phyloP scores from a whole-genome alignment of 2,113 vertebrate genomes.

The Nannospalax galili region DNA sequence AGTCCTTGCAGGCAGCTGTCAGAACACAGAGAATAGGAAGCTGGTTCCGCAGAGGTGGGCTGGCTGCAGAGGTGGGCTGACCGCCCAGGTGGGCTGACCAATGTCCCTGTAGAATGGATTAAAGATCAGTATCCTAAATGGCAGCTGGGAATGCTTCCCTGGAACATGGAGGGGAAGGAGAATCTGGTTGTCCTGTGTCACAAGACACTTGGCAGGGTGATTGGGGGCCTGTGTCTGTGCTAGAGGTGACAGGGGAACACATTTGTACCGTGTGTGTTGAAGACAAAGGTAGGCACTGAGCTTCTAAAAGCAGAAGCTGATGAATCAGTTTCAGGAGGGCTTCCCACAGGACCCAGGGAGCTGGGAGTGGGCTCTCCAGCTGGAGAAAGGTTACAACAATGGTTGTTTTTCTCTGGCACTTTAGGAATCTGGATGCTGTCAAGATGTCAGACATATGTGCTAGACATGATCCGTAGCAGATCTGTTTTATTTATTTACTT shows the following conservation, averaged over 20 bases:
- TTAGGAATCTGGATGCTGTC: conserved; percentile 60
- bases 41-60: conserved; percentile 3
- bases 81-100: background rate
- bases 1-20: background rate
- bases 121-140: conserved; percentile 74
- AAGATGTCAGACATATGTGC: conserved; percentile 17
- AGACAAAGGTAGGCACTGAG: conserved; percentile 12
- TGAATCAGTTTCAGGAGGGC: background rate
- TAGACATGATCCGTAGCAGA: conserved; percentile 64
- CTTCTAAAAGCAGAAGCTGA: background rate
- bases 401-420: conserved; percentile 6
- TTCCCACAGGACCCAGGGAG: background rate
- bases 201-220: conserved; percentile 52
- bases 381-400: background rate
- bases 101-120: conserved; percentile 58
- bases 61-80: conserved; percentile 50
- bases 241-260: conserved; percentile 55
- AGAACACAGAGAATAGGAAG: background rate
- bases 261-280: conserved; percentile 31
- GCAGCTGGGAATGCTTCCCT: conserved; percentile 72
- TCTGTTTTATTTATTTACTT: conserved; percentile 1
- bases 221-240: background rate
- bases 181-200: conserved; percentile 37
- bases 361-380: background rate
- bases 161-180: conserved; percentile 61